Conservation (phyloP, 2,888 invertebrate genomes). For the Eumerus sabulonum region DNA sequence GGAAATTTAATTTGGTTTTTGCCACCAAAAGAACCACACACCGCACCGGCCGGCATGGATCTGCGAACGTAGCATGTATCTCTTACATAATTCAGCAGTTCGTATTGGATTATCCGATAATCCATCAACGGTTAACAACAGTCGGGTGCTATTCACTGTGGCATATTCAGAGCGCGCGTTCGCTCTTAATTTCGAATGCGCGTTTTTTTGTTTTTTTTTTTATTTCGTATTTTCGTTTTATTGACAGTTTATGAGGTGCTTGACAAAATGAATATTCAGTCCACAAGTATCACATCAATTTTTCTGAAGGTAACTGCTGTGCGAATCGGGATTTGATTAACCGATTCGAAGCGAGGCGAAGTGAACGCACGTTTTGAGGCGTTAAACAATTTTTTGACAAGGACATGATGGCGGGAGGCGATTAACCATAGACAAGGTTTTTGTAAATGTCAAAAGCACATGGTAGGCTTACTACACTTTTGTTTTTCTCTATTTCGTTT, state of each 20-base stretch:
- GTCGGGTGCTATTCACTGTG: conserved; percentile 50
- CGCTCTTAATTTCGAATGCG: conserved; percentile 54
- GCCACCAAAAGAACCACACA: not conserved
- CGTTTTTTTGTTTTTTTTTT: not conserved
- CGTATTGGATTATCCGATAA: conserved; percentile 41
- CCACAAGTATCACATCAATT: conserved; percentile 54
- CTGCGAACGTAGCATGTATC: conserved; percentile 26
- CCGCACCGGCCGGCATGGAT: conserved; percentile 8
- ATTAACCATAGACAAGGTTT: conserved; percentile 50
- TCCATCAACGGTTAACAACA: conserved; percentile 39
- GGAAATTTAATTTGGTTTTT: conserved; percentile 34
- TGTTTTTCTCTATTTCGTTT: not conserved
- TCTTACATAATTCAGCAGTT: conserved; percentile 55
- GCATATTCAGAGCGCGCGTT: conserved; percentile 37
- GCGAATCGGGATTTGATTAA: conserved; percentile 42
- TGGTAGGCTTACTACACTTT: no score
- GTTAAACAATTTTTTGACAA: conserved; percentile 37
- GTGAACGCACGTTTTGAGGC: conserved; percentile 18
- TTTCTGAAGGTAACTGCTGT: conserved; percentile 55
- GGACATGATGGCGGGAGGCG: conserved; percentile 39
- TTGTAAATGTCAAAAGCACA: no score
- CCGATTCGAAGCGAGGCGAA: conserved; percentile 4
- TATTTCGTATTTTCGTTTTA: conserved; percentile 12
- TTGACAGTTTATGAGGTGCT: conserved; percentile 58
- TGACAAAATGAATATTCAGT: conserved; percentile 56